Conservation (phyloP, 2,888 invertebrate genomes). For the Branchellion lobata region DNA sequence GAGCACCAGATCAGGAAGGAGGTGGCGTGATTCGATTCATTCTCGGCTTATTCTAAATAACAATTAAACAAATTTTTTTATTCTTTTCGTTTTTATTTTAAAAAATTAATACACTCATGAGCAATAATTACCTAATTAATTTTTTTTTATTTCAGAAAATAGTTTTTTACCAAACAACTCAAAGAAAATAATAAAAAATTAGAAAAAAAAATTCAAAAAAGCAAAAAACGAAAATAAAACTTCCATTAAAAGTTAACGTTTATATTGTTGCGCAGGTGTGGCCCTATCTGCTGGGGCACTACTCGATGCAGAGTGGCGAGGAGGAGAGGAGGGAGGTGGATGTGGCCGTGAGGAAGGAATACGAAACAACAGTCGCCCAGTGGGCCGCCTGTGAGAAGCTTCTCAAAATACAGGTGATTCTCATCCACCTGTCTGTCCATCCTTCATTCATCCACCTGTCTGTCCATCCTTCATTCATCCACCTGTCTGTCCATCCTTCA, state of each 20-base stretch:
- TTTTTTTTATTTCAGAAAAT: no score
- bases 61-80: conserved; percentile 7
- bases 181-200: no score
- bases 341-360: conserved; percentile 69
- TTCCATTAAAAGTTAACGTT: no score
- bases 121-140: no score
- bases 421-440: no score
- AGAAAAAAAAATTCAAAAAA: no score
- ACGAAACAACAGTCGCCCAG: conserved; percentile 88
- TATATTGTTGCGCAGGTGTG: conserved; percentile 73
- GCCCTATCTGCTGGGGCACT: conserved; percentile 85
- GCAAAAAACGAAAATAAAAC: no score
- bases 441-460: no score
- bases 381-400: conserved; percentile 94
- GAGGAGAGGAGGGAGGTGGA: conserved; percentile 58
- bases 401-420: conserved; percentile 64
- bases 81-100: not conserved
- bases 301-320: conserved; percentile 70
- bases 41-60: not conserved
- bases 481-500: no score
- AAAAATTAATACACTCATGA: no score
- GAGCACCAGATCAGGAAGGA: conserved; percentile 67
- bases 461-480: no score
- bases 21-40: conserved; percentile 54
- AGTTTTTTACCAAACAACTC: no score